Evolutionary conservation across 2,113 vertebrate species (phyloP), one percentile per base, ranked within the genome.

Genomic region (Laterallus jamaicensis): DNA sequence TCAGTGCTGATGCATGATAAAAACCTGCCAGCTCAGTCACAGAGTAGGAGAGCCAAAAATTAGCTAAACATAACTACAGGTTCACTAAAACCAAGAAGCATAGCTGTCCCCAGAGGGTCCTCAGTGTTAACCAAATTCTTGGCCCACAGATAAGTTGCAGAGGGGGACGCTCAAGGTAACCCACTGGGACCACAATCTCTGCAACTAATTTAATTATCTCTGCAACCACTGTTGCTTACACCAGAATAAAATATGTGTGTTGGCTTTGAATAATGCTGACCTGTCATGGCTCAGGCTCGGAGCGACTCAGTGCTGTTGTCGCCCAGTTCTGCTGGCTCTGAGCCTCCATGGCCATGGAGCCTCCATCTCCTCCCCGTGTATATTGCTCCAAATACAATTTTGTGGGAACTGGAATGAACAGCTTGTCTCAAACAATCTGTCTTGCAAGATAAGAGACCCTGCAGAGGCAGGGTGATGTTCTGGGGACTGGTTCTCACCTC

Each of bases 171-270:
- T 42, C 85, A 37, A 93, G 95, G 92, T 88, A 82, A 79, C n/a
- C 39, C 9, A 3, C 29, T 87, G 76, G 47, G 67, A 47, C 63
- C 78, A 90, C 62, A 85, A 4, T 92, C 63, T 83, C 88, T 90
- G 71, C 58, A 91, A 82, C 78, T 91, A 90, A 92, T 85, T 95
- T 82, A 89, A 92, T 96, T 94, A 89, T 81, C 71, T 32, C 44
- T 7, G 4, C 44, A 56, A 83, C 21, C 26, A 84, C 89, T 62
- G 47, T 67, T 11, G 9, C 58, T 44, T 94, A 58, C 49, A 75
- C 31, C 25, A 31, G 74, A 81, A 81, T 76, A 68, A 67, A 69
- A 86, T 92, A 73, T 44, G 76, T 77, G n/a, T 26, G n/a, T 62
- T 88, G 85, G 62, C 35, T 88, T 25, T 83, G 78, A 95, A 82